phyloP scores from a whole-genome alignment of 35 echinoderm and acorn worm species.

The Heliocidaris erythrogramma region DNA sequence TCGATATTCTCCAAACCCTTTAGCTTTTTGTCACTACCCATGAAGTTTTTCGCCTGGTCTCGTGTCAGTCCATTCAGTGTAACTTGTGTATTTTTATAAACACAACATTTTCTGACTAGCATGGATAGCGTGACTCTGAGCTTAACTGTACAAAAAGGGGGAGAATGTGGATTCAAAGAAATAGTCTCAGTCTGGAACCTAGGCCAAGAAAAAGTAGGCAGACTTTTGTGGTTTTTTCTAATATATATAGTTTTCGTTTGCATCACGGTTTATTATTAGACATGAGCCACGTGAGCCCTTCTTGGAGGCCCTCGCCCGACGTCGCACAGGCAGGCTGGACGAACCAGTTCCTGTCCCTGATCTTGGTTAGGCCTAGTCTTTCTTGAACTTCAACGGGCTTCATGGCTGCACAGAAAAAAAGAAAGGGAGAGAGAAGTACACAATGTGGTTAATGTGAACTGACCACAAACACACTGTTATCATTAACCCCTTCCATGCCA shows the following conservation, averaged over 20 bases:
- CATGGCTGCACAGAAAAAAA: constrained; percentile 74
- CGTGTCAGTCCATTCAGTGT: no score
- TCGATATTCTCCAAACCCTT: neutral
- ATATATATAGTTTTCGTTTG: neutral
- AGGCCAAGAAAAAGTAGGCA: constrained; percentile 5
- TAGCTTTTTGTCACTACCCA: neutral
- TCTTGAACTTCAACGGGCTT: constrained; percentile 99
- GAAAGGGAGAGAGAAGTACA: neutral
- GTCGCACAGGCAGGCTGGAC: constrained; percentile 98
- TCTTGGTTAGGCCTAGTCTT: constrained; percentile 86
- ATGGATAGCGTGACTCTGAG: neutral
- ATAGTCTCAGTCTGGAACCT: neutral
- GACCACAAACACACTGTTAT: no score
- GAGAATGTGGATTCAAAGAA: neutral
- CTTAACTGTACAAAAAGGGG: neutral
- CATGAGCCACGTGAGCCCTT: constrained; percentile 92
- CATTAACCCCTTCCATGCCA: no score
- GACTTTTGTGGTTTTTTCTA: neutral
- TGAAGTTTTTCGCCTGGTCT: no score
- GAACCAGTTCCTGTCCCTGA: constrained; percentile 96
- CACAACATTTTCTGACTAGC: neutral
- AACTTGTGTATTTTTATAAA: no score
- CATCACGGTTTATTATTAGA: constrained; percentile 96
- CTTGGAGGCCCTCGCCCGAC: constrained; percentile 88
- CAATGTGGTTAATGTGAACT: no score